A percentile compares a stretch with the other conserved stretches of the same genome.
Evolutionary conservation across 2,888 invertebrate species (phyloP).

Genomic region (Heliconius ethilla): DNA sequence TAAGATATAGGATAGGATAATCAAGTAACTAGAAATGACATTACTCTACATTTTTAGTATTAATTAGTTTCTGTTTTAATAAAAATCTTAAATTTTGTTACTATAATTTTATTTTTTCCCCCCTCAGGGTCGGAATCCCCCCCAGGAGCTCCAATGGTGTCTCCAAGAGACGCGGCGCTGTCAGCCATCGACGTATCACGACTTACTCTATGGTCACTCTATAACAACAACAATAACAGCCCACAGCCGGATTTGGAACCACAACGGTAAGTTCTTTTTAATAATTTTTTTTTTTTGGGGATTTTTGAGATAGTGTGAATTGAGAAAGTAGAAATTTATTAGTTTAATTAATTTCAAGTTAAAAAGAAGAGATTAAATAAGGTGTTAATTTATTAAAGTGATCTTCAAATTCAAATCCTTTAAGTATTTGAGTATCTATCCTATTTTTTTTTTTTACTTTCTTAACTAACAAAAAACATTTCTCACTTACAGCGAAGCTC

Average conservation of each 20-base stretch:
- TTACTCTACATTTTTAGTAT: neutral
- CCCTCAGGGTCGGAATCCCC: conserved; percentile 71
- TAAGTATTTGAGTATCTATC: too few relatives aligned
- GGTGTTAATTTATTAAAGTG: too few relatives aligned
- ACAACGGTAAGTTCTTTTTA: conserved; percentile 64
- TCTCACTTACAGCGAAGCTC: conserved; percentile 85
- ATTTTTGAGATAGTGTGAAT: neutral
- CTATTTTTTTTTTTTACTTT: neutral
- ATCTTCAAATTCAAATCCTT: too few relatives aligned
- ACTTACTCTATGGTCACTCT: conserved; percentile 91
- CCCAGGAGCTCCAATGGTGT: conserved; percentile 78
- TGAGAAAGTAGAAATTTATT: neutral
- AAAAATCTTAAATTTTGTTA: neutral
- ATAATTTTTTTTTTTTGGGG: neutral
- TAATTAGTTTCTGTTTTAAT: neutral
- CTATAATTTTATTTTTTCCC: neutral
- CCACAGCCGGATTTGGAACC: conserved; percentile 77
- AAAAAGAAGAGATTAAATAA: neutral
- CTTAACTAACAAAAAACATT: neutral
- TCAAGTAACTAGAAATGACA: too few relatives aligned
- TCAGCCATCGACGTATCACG: conserved; percentile 90
- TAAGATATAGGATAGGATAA: too few relatives aligned
- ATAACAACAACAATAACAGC: conserved; percentile 87
- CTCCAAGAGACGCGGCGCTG: conserved; percentile 79
- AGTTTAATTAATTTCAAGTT: neutral